These are phyloP conservation scores for Taxidea taxus DNA, from an alignment of 2,113 vertebrate species.

Conservation along the genomic window DNA sequence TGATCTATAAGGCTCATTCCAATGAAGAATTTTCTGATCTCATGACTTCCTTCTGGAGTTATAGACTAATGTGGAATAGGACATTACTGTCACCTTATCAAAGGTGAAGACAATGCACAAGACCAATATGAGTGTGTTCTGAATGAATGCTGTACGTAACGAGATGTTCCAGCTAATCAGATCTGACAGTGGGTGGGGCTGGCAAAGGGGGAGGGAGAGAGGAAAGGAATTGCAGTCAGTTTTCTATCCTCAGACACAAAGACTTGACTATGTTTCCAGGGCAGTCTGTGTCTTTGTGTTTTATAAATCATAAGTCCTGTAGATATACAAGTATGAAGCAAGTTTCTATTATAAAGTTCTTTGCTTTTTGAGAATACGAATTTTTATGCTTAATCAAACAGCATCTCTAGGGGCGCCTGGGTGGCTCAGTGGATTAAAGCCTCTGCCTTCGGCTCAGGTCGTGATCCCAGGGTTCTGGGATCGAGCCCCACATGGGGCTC, in stretches of 20 bases:
- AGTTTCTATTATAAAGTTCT: not conserved
- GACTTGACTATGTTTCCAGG: not conserved
- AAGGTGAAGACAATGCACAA: not conserved
- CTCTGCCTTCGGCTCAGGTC: too few species aligned
- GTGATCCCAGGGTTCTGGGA: too few species aligned
- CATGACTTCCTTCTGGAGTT: not conserved
- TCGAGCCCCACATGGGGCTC: too few species aligned
- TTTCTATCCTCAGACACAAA: not conserved
- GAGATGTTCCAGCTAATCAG: not conserved
- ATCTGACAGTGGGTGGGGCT: not conserved
- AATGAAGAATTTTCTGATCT: not conserved
- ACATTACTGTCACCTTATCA: not conserved
- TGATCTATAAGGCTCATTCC: not conserved
- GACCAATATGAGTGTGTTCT: not conserved
- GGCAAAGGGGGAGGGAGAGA: not conserved
- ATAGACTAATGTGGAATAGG: not conserved
- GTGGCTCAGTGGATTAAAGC: too few species aligned
- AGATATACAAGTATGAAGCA: not conserved
- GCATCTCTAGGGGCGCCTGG: not conserved
- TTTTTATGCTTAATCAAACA: not conserved
- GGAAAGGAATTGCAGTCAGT: not conserved
- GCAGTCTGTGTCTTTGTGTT: not conserved
- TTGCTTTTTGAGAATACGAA: not conserved
- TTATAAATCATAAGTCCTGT: not conserved
- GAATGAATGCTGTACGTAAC: not conserved